Conservation (phyloP, 2,888 invertebrate genomes). For the Prostheceraeus crozeri region DNA sequence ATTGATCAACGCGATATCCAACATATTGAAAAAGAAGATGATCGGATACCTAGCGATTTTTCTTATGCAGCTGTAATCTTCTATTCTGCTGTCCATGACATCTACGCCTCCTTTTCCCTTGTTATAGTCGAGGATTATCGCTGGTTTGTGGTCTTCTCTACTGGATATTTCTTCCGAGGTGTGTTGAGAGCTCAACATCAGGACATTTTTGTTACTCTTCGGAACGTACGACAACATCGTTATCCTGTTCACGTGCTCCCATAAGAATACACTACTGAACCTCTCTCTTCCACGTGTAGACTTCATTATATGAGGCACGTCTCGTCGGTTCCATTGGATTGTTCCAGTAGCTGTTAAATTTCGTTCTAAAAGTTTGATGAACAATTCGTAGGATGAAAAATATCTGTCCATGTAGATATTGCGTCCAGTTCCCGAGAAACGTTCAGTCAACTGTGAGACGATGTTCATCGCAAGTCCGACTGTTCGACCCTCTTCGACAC, state of each 20-base stretch:
- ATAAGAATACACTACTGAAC: background rate
- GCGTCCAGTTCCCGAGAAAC: too few species aligned
- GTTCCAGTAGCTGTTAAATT: too few species aligned
- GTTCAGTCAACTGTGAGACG: too few species aligned
- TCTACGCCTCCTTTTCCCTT: constrained; percentile 13
- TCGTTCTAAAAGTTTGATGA: too few species aligned
- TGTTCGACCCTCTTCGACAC: too few species aligned
- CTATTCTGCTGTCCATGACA: constrained; percentile 12
- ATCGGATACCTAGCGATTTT: background rate
- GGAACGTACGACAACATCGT: background rate
- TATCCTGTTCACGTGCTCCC: constrained; percentile 1
- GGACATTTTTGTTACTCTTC: constrained; percentile 2
- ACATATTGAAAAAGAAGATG: constrained; percentile 11
- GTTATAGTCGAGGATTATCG: too few species aligned
- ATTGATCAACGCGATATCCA: constrained; percentile 9
- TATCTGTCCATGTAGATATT: too few species aligned
- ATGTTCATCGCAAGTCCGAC: too few species aligned
- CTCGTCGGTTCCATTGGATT: too few species aligned
- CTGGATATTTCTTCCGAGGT: constrained; percentile 9
- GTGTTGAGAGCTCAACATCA: constrained; percentile 8
- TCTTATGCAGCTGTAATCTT: constrained; percentile 7
- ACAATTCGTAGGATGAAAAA: too few species aligned
- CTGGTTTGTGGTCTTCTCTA: constrained; percentile 4
- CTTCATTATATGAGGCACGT: background rate
- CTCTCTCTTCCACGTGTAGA: background rate